Evolutionary conservation across 2,797 vertebrate genomes (phyloP), one percentile per base, ranked within the genome.

Genomic region (Eleutherodactylus coqui): DNA sequence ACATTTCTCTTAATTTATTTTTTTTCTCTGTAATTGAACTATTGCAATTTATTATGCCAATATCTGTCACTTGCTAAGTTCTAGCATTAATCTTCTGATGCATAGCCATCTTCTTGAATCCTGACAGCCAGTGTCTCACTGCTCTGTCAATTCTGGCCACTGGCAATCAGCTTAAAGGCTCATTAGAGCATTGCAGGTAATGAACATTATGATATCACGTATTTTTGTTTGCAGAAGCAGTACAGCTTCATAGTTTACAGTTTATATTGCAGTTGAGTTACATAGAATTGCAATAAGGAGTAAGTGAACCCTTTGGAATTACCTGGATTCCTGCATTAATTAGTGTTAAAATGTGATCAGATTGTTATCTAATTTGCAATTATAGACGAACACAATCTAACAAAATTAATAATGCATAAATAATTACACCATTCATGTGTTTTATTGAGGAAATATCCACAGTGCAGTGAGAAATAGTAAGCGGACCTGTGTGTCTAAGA

Each of bases 161-260:
- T 43, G 69, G 41, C 41, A 73, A 45, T 73, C 69, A 43, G 69
- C 69, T 43, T 27, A 45, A n/a, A n/a, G 41, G 69, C 38, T 73
- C 69, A 73, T 73, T 73, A 73, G 24, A 45, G 45, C 24, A n/a
- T 73, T 38, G 38, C 69, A 45, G 41, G 41, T 73, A 73, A 73
- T 43, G 38, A 16, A 70, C 67, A 70, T 70, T 70, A 64, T 29
- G 58, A 29, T 32, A 60, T 5, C 16, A 69, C 21, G 34, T 17
- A 38, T 70, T 64, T 64, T 64, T 45, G 36, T 27, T 27, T n/a
- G 69, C 14, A 24, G 67, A 70, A 70, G 24, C 24, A 41, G 64
- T 10, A 21, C 13, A 70, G 9, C 24, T 24, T 41, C 10, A 14
- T 34, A 29, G 10, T 62, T 62, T 21, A 49, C 47, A 70, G 36